A percentile compares a stretch with the other conserved stretches of the same genome.
These are phyloP conservation scores for Ctenosaura bakeri DNA, from an alignment of 2,797 vertebrate genomes.

Conservation along the genomic window DNA sequence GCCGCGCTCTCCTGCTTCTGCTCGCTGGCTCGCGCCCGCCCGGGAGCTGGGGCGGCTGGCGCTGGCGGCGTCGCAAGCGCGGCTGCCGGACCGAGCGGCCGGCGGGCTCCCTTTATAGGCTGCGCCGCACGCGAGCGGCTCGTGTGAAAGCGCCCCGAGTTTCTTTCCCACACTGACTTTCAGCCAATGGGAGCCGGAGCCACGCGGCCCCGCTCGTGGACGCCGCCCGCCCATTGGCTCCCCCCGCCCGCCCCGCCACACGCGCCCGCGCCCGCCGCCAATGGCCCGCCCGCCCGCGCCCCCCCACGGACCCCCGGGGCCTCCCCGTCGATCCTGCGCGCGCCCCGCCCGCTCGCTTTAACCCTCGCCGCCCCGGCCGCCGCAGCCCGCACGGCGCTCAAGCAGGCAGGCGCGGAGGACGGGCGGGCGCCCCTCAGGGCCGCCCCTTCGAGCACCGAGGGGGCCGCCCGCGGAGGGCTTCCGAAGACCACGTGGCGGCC, in stretches of 20 bases:
- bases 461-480: too few relatives aligned
- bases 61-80: too few relatives aligned
- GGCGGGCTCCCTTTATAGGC: slow-evolving; percentile 89
- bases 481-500: too few relatives aligned
- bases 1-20: slow-evolving; percentile 51
- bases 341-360: too few relatives aligned
- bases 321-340: too few relatives aligned
- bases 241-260: slow-evolving; percentile 76
- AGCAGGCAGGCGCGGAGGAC: too few relatives aligned
- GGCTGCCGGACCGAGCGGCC: too few relatives aligned
- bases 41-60: too few relatives aligned
- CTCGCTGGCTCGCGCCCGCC: slow-evolving; percentile 79
- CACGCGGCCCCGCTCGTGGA: slow-evolving; percentile 96
- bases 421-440: too few relatives aligned
- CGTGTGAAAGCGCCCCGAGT: slow-evolving; percentile 98
- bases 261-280: slow-evolving; percentile 80
- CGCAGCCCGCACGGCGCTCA: too few relatives aligned
- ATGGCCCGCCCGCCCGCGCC: slow-evolving; percentile 72
- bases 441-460: too few relatives aligned
- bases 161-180: slow-evolving; percentile 99
- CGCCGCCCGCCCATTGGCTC: slow-evolving; percentile 95
- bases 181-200: slow-evolving; percentile 93
- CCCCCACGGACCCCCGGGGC: too few relatives aligned
- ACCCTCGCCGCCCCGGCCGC: neutral
- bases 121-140: slow-evolving; percentile 97